These are phyloP conservation scores for Galago senegalensis DNA, from an alignment of 2,797 vertebrate genomes.

Conservation along the genomic window DNA sequence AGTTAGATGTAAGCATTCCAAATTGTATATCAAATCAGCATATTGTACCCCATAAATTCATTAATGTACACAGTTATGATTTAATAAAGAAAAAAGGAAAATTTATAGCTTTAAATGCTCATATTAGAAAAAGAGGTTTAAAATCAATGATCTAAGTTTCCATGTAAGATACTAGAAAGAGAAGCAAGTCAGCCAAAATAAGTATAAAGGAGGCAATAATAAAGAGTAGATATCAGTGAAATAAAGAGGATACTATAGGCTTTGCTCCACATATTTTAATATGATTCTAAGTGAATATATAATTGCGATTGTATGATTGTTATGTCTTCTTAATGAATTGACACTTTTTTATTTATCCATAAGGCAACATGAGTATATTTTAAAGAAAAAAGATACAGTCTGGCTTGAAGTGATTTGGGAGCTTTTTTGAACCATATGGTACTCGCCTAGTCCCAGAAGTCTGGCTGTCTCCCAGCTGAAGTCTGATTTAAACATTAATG, in stretches of 20 bases:
- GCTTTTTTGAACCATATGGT: not conserved
- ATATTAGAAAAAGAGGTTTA: not conserved
- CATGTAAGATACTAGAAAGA: not conserved
- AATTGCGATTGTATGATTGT: not conserved
- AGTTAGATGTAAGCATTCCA: no score
- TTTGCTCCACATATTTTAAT: slow-evolving; percentile 32
- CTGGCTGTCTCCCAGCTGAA: not conserved
- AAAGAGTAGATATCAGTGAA: not conserved
- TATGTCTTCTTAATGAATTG: not conserved
- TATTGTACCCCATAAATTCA: no score
- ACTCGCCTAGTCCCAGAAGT: not conserved
- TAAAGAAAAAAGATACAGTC: not conserved
- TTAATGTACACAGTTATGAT: no score
- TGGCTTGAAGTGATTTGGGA: not conserved
- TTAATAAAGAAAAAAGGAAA: not conserved
- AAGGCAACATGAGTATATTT: not conserved
- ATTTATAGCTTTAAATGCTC: not conserved
- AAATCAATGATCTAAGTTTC: not conserved
- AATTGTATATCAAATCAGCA: no score
- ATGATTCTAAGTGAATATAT: not conserved
- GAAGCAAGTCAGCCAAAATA: not conserved
- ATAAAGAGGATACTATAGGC: not conserved
- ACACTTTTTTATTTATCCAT: not conserved
- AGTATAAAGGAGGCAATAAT: not conserved
- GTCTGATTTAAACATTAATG: not conserved